Conservation (phyloP, 2,113 vertebrate genomes). For the Rhizomys pruinosus region DNA sequence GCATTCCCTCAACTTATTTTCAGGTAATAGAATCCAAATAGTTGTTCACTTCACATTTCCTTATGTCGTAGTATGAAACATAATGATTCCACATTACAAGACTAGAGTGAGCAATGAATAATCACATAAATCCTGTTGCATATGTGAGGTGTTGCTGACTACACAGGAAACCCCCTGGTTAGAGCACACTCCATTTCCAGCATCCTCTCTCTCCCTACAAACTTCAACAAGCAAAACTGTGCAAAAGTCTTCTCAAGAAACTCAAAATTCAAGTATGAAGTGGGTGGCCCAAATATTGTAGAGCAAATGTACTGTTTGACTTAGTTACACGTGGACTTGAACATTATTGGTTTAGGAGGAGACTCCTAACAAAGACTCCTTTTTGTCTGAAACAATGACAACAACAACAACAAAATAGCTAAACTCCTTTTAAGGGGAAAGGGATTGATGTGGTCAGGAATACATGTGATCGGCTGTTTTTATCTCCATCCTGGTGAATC, state of each 20-base stretch:
- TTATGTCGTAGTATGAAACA: not conserved
- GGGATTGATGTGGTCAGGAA: not conserved
- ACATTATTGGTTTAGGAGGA: slow-evolving; percentile 10
- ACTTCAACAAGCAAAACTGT: not conserved
- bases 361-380: not conserved
- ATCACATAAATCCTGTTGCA: slow-evolving; percentile 27
- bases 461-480: not conserved
- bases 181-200: not conserved
- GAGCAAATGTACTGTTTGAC: not conserved
- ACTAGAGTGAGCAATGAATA: not conserved
- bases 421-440: not conserved
- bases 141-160: not conserved
- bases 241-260: not conserved
- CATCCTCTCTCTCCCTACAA: not conserved
- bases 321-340: not conserved
- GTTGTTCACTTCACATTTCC: not conserved
- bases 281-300: not conserved
- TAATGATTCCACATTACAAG: not conserved
- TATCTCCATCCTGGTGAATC: not conserved
- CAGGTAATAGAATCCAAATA: not conserved
- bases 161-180: not conserved
- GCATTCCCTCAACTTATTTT: slow-evolving; percentile 20
- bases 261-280: not conserved
- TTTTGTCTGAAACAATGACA: slow-evolving; percentile 6
- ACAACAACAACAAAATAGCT: too few relatives aligned